Conservation (phyloP, 2,113 vertebrate genomes). For the Cynocephalus volans region DNA sequence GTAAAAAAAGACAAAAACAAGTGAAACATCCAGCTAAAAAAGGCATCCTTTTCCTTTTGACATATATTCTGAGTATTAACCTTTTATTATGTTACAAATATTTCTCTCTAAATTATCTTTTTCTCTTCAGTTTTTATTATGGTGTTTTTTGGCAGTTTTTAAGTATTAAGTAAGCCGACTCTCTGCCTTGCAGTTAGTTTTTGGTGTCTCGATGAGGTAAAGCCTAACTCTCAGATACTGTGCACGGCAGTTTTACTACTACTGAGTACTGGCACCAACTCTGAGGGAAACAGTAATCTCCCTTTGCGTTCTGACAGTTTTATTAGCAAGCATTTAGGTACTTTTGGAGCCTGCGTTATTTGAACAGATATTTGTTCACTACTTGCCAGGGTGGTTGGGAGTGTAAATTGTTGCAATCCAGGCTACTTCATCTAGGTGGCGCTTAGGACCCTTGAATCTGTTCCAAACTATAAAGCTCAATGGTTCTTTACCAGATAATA, state of each 20-base stretch:
- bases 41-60: neutral
- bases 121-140: neutral
- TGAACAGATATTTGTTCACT: neutral
- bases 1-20: neutral
- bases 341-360: neutral
- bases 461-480: neutral
- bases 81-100: neutral
- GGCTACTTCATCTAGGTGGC: neutral
- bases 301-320: neutral
- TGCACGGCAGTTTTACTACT: accelerated
- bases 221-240: neutral
- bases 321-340: neutral
- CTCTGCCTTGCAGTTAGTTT: neutral
- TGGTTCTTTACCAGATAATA: neutral
- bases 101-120: neutral
- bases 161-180: neutral
- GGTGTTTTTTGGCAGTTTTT: neutral
- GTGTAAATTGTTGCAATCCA: neutral
- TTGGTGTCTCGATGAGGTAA: too few relatives aligned
- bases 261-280: neutral
- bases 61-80: neutral
- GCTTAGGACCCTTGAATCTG: neutral
- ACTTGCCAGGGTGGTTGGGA: neutral
- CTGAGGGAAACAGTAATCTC: neutral
- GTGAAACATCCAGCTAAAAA: neutral